Percentiles rank a stretch among this genome's conserved stretches.
Evolutionary conservation across 1,140 invertebrate species (phyloP).

Genomic region (Liolophura sinensis): DNA sequence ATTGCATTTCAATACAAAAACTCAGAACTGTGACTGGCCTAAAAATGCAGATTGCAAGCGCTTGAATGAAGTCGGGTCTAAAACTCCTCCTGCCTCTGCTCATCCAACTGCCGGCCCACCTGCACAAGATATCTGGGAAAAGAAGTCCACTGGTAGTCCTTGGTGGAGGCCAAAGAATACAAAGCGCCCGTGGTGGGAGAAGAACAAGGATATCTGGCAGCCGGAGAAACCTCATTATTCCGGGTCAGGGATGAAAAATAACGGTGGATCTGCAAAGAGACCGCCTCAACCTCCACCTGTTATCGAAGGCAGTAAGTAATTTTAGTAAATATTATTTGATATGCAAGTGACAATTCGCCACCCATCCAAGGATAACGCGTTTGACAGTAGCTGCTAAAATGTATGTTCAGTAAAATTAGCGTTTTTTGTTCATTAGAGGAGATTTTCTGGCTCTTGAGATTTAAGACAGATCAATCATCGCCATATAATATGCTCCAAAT

Average conservation of each 20-base stretch:
- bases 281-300: background rate
- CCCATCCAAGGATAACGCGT: no score
- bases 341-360: background rate
- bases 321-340: background rate
- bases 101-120: background rate
- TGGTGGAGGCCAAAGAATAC: slow-evolving; percentile 27
- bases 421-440: no score
- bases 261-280: background rate
- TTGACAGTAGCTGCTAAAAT: no score
- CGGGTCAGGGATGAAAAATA: background rate
- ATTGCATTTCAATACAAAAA: slow-evolving; percentile 29
- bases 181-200: slow-evolving; percentile 19
- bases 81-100: background rate
- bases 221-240: slow-evolving; percentile 1
- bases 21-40: slow-evolving; percentile 35
- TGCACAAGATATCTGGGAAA: background rate
- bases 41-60: slow-evolving; percentile 24
- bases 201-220: slow-evolving; percentile 9
- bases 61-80: background rate
- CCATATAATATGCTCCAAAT: no score
- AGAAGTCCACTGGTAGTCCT: slow-evolving; percentile 6
- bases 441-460: no score
- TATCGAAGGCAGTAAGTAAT: background rate
- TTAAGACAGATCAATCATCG: no score
- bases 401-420: no score